Conservation (phyloP, 2,113 vertebrate species). For the Rynchops niger region DNA sequence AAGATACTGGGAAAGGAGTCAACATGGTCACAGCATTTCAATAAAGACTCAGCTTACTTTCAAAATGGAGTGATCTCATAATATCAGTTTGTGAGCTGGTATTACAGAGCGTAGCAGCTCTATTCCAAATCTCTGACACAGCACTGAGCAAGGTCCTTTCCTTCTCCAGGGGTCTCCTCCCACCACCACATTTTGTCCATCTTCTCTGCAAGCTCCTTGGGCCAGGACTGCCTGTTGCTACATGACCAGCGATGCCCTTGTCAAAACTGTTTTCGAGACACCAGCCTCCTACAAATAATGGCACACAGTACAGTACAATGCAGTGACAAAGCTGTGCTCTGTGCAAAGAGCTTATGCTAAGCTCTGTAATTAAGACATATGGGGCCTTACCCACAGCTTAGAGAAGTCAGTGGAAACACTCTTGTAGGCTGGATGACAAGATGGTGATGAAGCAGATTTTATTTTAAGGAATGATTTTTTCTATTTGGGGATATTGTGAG, state of each 20-base stretch:
- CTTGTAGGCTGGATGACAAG: conserved; percentile 34
- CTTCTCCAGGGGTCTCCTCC: not conserved
- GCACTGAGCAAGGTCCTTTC: not conserved
- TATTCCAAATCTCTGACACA: not conserved
- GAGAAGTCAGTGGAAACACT: conserved; percentile 29
- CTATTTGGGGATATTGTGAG: not conserved
- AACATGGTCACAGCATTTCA: not conserved
- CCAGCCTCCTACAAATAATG: not conserved
- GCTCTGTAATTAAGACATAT: conserved; percentile 56
- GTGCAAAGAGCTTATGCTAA: conserved; percentile 47
- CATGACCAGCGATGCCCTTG: not conserved
- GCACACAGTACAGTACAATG: not conserved
- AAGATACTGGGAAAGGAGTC: not conserved
- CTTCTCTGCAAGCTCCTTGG: not conserved
- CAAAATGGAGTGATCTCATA: not conserved
- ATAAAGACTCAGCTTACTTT: not conserved
- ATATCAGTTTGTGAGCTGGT: not conserved
- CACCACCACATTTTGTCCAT: not conserved
- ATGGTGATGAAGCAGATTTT: conserved; percentile 54
- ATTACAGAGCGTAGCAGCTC: not conserved
- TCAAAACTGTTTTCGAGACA: conserved; percentile 11
- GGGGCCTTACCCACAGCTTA: conserved; percentile 42
- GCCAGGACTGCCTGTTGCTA: not conserved
- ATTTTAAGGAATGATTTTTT: conserved; percentile 40
- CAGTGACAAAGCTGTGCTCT: not conserved